These are phyloP conservation scores for Epirrita christyi DNA, from an alignment of 2,888 invertebrate species.

Conservation along the genomic window DNA sequence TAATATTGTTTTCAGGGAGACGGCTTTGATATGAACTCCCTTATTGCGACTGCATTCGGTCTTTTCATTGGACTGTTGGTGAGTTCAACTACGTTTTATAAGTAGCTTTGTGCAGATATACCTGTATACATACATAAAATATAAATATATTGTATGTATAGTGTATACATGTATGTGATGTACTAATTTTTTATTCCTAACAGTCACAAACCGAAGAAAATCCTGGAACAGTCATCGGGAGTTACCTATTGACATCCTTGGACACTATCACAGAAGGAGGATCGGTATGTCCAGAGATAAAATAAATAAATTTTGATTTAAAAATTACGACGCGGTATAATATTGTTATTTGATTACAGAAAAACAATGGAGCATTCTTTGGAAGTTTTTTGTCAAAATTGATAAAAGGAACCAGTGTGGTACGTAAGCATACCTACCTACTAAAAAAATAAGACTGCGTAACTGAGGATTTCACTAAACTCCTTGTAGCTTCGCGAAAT, in stretches of 20 bases:
- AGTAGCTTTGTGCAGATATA: too few species aligned
- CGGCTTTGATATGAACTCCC: conserved; percentile 72
- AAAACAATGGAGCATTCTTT: conserved; percentile 78
- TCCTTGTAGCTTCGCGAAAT: too few species aligned
- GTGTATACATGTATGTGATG: not conserved
- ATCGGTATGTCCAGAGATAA: conserved; percentile 64
- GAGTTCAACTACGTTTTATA: too few species aligned
- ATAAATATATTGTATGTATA: too few species aligned
- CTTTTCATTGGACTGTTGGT: conserved; percentile 77
- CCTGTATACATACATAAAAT: too few species aligned
- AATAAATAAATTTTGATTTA: not conserved
- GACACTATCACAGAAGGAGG: conserved; percentile 79
- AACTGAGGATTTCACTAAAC: too few species aligned
- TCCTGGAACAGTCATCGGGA: conserved; percentile 72
- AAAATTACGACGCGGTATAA: not conserved
- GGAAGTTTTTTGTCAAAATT: conserved; percentile 73
- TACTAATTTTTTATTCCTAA: conserved; percentile 30
- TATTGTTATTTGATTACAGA: conserved; percentile 51
- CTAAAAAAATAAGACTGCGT: too few species aligned
- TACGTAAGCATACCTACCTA: conserved; percentile 57
- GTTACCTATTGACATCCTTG: conserved; percentile 72
- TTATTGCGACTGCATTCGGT: conserved; percentile 74
- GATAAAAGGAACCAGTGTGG: conserved; percentile 75
- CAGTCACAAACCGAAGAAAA: conserved; percentile 77
- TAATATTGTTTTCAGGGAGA: conserved; percentile 66